Base-by-base conservation (phyloP, 1,140 invertebrate species). In the Drosophila oshimai region DNA sequence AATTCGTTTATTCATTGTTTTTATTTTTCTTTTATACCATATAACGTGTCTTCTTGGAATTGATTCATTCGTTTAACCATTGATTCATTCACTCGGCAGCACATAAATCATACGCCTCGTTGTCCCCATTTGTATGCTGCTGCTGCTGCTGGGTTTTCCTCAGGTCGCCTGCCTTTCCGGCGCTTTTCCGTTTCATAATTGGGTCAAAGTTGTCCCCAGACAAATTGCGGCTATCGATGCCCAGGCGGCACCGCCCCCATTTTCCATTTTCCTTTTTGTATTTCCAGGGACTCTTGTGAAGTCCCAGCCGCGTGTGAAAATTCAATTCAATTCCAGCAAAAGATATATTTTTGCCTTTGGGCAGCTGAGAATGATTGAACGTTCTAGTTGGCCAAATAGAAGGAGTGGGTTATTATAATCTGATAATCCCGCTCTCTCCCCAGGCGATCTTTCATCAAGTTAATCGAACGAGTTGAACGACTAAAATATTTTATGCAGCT, bases 171-270 rank as follows among this genome's bases (percentile, higher is more conserved):
- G 15, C 2, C 4, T 12, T 22, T 22, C 10, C 13, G 31, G 12
- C 9, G 22, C 17, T 55, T 55, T 58, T 31, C 33, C 34, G 4
- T 24, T 31, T 13, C 2, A 42, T 60, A 60, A 61, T 60, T 61
- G 54, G 57, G 57, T 61, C 54, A 61, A 61, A 61, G 57, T 33
- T 61, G 7, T 60, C 57, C 36, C 53, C 57, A 24, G 49, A 61
- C 18, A 61, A 61, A 61, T 61, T 39, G 34, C 13, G 34, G 20
- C 12, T 31, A 61, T 58, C 57, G 58, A 60, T 60, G 57, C 57
- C n/a, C n/a, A n/a, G n/a, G 22, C 29, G 24, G 17, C 24, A 17
- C 24, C 46, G 18, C 46, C 46, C 28, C 26, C 46, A n/a, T n/a
- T n/a, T n/a, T n/a, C 17, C 2, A 9, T 13, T n/a, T 4, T 17